These are phyloP conservation scores for Drosophila setosimentum DNA, from an alignment of 2,888 invertebrate species.

Conservation along the genomic window DNA sequence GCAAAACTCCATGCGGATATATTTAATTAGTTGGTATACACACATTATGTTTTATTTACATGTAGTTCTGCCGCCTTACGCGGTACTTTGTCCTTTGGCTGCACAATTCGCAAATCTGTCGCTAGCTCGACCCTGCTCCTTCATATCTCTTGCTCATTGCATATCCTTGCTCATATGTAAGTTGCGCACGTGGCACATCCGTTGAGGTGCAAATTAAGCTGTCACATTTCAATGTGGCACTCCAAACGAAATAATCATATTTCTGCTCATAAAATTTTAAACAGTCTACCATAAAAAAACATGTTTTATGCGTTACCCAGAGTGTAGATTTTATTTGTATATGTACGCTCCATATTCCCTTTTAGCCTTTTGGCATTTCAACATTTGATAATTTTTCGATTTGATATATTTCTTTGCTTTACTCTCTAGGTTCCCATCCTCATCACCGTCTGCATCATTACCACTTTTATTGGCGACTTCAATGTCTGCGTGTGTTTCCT, in stretches of 20 bases:
- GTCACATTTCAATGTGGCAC: conserved; percentile 43
- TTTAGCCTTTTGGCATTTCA: conserved; percentile 16
- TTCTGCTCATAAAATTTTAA: conserved; percentile 3
- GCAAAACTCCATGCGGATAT: conserved; percentile 68
- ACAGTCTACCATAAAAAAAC: conserved; percentile 8
- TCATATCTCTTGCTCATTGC: background rate
- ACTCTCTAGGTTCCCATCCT: conserved; percentile 11
- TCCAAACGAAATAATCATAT: conserved; percentile 26
- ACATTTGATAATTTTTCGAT: conserved; percentile 48
- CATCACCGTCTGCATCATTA: conserved; percentile 60
- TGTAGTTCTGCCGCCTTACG: conserved; percentile 25
- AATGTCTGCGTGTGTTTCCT: conserved; percentile 67
- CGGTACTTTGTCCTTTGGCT: conserved; percentile 51
- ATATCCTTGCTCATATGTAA: conserved; percentile 46
- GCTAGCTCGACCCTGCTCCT: background rate
- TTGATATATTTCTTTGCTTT: conserved; percentile 25
- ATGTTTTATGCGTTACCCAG: conserved; percentile 12
- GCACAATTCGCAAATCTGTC: conserved; percentile 42
- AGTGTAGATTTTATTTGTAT: background rate
- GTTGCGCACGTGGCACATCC: conserved; percentile 50
- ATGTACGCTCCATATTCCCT: background rate
- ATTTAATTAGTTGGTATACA: conserved; percentile 75
- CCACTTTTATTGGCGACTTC: conserved; percentile 71
- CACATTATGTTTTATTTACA: conserved; percentile 61
- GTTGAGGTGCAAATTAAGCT: conserved; percentile 53